Evolutionary conservation across 1,140 invertebrate species (phyloP), one percentile per base, ranked within the genome.

Genomic region (Euura lappo): DNA sequence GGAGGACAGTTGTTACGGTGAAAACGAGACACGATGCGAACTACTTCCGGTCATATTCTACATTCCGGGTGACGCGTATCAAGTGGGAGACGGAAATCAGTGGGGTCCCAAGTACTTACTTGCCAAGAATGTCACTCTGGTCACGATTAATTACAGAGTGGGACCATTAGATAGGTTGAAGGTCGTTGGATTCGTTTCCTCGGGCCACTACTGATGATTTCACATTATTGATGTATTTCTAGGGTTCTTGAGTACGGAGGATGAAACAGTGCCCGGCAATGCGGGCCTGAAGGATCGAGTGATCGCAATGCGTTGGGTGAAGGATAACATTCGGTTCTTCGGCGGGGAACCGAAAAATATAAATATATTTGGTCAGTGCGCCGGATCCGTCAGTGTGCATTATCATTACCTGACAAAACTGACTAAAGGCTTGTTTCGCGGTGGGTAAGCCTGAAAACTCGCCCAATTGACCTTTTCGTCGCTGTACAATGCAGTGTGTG

Each of bases 71-170:
- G 86, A 85, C 4, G 78, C 74, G 6, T 87, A 87, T 43, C 83
- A 84, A 75, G 84, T 74, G 77, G 90, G 90, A 69, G 84, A 82
- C 5, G 75, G 86, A 67, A 83, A 86, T 73, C 45, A 76, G 0
- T 73, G 73, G 28, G 80, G 88, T 71, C 88, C 91, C 1, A 89
- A 91, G 71, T 92, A 91, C 78, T 81, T 94, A 2, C 87, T 93
- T 84, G 89, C 90, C 73, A 87, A 89, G 68, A 88, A 92, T 68
- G 87, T 92, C 2, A 85, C 93, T 68, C 81, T 93, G 45, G 91
- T 93, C 1, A 93, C 91, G 0, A 79, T 93, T 6, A 93, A 92
- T 75, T 93, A 93, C 79, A 87, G 92, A 64, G 79, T 89, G 7
- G 91, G 91, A 76, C 88, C 90, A 2, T 80, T 93, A 11, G 91